These are phyloP conservation scores for Drosophila bunnanda DNA, from an alignment of 2,888 invertebrate species.

Conservation along the genomic window DNA sequence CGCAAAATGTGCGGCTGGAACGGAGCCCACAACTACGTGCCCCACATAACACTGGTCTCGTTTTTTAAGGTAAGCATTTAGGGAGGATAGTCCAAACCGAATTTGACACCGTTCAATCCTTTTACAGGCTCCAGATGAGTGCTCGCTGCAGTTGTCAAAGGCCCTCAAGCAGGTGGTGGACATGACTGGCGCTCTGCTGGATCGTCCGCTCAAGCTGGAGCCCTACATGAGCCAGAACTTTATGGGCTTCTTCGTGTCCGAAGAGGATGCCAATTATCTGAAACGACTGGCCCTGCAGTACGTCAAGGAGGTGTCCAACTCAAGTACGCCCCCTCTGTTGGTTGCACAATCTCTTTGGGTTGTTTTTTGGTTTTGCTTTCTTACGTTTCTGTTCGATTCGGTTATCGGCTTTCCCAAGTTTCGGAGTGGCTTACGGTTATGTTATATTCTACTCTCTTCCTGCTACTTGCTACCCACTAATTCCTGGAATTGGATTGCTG, in stretches of 20 bases:
- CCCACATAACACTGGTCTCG: conserved; percentile 95
- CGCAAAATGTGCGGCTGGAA: conserved; percentile 92
- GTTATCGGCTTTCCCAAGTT: conserved; percentile 55
- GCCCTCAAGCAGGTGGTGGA: conserved; percentile 91
- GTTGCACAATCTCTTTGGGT: conserved; percentile 47
- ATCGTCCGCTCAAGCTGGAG: conserved; percentile 89
- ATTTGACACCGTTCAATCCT: background rate
- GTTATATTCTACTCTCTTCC: conserved; percentile 61
- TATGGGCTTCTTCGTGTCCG: conserved; percentile 95
- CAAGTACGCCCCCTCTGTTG: conserved; percentile 86
- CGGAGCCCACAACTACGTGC: conserved; percentile 95
- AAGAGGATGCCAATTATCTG: conserved; percentile 92
- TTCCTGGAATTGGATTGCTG: conserved; percentile 38
- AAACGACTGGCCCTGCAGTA: conserved; percentile 92
- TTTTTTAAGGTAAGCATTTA: conserved; percentile 90
- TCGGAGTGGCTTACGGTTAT: conserved; percentile 72
- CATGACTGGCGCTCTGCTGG: conserved; percentile 88
- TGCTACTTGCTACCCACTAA: conserved; percentile 59
- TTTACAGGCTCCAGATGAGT: conserved; percentile 90
- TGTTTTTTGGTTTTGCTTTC: conserved; percentile 46
- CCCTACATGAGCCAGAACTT: conserved; percentile 94
- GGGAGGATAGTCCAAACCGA: accelerated
- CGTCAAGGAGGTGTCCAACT: conserved; percentile 91
- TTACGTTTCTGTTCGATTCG: conserved; percentile 39
- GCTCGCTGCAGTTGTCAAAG: conserved; percentile 88